Base-by-base conservation (phyloP, 2,888 invertebrate genomes). In the Phalera bucephala region DNA sequence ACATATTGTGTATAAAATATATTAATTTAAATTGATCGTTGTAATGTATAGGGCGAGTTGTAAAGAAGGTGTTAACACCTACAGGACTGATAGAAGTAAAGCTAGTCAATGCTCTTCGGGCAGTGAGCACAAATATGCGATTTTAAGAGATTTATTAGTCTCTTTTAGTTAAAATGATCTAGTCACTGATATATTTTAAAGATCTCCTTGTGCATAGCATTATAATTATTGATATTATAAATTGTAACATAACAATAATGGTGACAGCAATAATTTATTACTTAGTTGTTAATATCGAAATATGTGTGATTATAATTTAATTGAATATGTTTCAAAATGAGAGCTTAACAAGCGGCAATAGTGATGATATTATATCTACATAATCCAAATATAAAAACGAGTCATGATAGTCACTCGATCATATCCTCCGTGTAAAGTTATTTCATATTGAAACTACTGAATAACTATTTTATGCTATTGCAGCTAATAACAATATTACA, bases 21-120 rank as follows among this genome's bases (percentile, higher is more conserved):
- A 19, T 31, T 13, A 13, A 31, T 31, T 23, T 10, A 22, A 20
- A 23, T 17, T 15, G 8, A 17, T 25, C 33, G n/a, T 23, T 32
- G 19, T 25, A 12, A 12, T 25, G 35, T 31, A 19, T 27, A 35
- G 38, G 32, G 45, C 39, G 36, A 36, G 45, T 47, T 37, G 31
- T 28, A 43, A 42, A 42, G 54, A 38, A 27, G 42, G 52, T 35
- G 39, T 40, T 31, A 33, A 36, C 32, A 36, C 11, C 22, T 40
- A 14, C 8, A 31, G 52, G 46, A 57, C 57, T 58, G 59, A 58
- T 58, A 57, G 59, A 23, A 27, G 26, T 44, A 53, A 44, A 31
- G 25, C 38, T 40, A 45, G 31, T 29, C 17, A 31, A 26, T 33
- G 39, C 33, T 20, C 27, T 49, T 43, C 22, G 13, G 29, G 29